phyloP scores from a whole-genome alignment of 2,113 vertebrate genomes.

The Uropsilus gracilis region DNA sequence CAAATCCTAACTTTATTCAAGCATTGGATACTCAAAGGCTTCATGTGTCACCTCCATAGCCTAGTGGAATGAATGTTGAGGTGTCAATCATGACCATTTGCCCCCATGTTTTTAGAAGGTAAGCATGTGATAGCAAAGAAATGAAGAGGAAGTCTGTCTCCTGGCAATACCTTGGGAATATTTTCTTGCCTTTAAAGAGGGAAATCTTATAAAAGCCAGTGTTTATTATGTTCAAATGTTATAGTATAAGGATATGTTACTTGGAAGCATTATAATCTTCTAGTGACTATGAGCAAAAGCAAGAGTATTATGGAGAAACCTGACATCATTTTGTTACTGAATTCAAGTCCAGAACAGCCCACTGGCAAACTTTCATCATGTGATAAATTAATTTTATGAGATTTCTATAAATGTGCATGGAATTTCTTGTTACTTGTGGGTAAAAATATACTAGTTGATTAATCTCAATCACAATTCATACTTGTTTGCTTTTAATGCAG shows the following conservation, averaged over 20 bases:
- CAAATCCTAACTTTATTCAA: neutral
- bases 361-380: neutral
- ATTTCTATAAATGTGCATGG: neutral
- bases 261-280: neutral
- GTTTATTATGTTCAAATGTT: neutral
- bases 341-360: neutral
- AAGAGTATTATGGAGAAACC: neutral
- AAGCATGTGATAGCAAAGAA: neutral
- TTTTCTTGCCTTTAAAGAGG: neutral
- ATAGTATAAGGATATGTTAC: neutral
- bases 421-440: neutral
- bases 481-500: neutral
- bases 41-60: neutral
- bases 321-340: neutral
- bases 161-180: neutral
- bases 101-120: neutral
- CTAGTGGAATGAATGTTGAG: neutral
- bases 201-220: neutral
- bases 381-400: neutral
- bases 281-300: neutral
- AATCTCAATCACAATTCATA: neutral
- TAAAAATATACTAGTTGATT: neutral
- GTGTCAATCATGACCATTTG: neutral
- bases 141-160: neutral
- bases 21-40: neutral